Conservation (phyloP, 2,113 vertebrate genomes). For the Neodon shergylaensis region DNA sequence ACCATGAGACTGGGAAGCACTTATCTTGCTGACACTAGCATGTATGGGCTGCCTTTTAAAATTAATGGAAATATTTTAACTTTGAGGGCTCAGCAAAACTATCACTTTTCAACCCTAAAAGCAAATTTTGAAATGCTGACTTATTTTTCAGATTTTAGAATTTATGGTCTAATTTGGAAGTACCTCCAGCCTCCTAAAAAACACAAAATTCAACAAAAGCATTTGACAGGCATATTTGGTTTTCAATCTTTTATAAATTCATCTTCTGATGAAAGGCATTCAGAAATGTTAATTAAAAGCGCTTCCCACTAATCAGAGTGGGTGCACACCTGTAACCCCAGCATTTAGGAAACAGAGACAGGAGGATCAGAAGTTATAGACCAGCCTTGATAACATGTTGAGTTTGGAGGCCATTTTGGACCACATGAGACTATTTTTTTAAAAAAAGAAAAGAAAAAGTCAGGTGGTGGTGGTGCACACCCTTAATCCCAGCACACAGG, state of each 20-base stretch:
- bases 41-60: background rate
- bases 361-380: background rate
- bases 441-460: too few species aligned
- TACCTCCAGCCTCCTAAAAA: background rate
- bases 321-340: background rate
- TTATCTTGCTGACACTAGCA: background rate
- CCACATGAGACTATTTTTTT: background rate
- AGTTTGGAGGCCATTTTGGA: background rate
- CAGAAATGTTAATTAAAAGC: background rate
- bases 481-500: background rate
- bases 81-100: background rate
- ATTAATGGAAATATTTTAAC: background rate
- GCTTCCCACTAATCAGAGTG: background rate
- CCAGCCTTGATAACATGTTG: background rate
- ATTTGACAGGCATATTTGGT: rapidly evolving
- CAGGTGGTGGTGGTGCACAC: background rate
- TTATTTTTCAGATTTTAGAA: background rate
- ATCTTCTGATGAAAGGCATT: background rate
- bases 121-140: conserved; percentile 15
- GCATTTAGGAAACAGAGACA: background rate
- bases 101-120: background rate
- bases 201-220: background rate
- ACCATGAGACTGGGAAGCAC: background rate
- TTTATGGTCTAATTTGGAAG: conserved; percentile 22
- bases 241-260: background rate